A percentile compares a stretch with the other conserved stretches of the same genome.
phyloP scores from a whole-genome alignment of 2,797 vertebrate species.

The Cossypha caffra region DNA sequence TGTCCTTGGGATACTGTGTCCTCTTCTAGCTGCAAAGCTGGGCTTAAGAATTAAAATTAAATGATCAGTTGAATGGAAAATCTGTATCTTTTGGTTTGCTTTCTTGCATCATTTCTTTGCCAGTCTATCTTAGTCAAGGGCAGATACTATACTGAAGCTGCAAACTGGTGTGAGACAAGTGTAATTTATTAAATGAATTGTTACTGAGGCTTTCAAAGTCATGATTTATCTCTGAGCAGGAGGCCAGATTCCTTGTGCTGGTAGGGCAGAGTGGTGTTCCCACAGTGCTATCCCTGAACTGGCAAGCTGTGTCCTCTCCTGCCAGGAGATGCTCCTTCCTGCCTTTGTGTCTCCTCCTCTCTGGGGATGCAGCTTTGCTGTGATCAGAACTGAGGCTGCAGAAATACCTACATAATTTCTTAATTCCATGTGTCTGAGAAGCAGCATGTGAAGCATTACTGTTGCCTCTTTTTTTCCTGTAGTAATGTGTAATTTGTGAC shows the following conservation, averaged over 20 bases:
- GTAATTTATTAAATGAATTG: neutral
- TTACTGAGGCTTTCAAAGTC: neutral
- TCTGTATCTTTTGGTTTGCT: neutral
- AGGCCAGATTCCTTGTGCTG: neutral
- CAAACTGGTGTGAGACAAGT: neutral
- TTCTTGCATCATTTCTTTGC: neutral
- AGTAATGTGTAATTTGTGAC: neutral
- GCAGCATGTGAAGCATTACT: neutral
- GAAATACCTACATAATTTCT: neutral
- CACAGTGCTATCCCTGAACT: neutral
- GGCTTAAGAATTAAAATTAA: neutral
- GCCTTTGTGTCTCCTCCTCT: neutral
- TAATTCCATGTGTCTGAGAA: neutral
- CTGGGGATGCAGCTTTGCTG: neutral
- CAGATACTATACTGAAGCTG: neutral
- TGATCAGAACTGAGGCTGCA: neutral
- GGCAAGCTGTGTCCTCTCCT: neutral
- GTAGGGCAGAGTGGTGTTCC: neutral
- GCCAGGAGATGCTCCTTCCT: neutral
- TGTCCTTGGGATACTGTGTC: neutral
- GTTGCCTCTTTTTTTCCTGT: neutral
- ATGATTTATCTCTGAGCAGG: neutral
- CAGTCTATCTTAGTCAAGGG: neutral
- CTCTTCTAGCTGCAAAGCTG: neutral
- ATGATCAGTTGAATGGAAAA: neutral